Evolutionary conservation across 2,797 vertebrate genomes (phyloP).

Genomic region (Sebastes vulpes): DNA sequence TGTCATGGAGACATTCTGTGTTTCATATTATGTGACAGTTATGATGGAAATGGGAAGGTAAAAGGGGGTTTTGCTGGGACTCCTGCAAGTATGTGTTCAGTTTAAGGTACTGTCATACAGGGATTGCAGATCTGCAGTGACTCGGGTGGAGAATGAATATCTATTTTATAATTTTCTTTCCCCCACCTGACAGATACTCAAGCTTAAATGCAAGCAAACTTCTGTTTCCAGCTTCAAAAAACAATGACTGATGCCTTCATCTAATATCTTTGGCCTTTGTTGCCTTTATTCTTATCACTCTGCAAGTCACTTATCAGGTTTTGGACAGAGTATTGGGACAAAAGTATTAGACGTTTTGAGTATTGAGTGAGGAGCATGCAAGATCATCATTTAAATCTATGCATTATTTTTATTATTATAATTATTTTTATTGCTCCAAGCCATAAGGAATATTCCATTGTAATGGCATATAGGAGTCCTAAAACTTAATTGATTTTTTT

Average conservation of each 20-base stretch:
- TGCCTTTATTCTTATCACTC: conserved; percentile 81
- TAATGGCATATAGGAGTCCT: conserved; percentile 92
- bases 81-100: conserved; percentile 69
- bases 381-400: conserved; percentile 96
- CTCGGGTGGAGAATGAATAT: conserved; percentile 75
- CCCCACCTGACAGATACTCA: conserved; percentile 48
- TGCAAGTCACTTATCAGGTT: conserved; percentile 81
- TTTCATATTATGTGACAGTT: conserved; percentile 51
- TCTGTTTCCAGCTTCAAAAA: conserved; percentile 76
- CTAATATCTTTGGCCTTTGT: conserved; percentile 88
- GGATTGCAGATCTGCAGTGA: conserved; percentile 65
- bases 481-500: conserved; percentile 87
- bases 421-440: conserved; percentile 92
- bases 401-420: conserved; percentile 90
- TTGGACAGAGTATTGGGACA: conserved; percentile 83
- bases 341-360: conserved; percentile 82
- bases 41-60: conserved; percentile 34
- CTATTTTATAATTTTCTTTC: conserved; percentile 43
- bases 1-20: conserved; percentile 52
- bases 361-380: conserved; percentile 83
- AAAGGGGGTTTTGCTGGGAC: conserved; percentile 68
- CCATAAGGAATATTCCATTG: conserved; percentile 92
- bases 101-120: conserved; percentile 81
- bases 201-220: conserved; percentile 66
- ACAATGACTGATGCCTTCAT: conserved; percentile 90